A percentile compares a stretch with the other conserved stretches of the same genome.
phyloP scores from a whole-genome alignment of 2,797 vertebrate genomes.

The Columba guinea region DNA sequence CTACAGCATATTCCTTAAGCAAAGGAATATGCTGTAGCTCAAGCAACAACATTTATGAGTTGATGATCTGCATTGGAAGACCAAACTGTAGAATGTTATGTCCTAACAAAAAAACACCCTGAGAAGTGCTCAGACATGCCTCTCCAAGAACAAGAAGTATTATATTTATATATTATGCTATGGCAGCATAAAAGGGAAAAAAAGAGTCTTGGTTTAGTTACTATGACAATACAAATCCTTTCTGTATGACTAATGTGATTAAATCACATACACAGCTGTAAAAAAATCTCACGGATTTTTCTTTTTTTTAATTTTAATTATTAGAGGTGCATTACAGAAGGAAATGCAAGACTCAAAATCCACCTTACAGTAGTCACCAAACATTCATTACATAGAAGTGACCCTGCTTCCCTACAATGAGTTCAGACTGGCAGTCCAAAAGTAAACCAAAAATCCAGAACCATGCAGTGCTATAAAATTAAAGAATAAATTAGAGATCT shows the following conservation, averaged over 20 bases:
- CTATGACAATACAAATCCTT: conserved; percentile 18
- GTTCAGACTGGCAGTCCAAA: neutral
- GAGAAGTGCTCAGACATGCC: neutral
- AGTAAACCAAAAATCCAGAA: neutral
- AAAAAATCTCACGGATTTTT: neutral
- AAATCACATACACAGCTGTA: neutral
- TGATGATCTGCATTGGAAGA: neutral
- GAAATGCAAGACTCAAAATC: neutral
- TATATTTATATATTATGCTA: neutral
- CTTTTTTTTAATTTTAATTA: neutral
- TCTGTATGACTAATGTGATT: conserved; percentile 2
- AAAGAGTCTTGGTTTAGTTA: conserved; percentile 7
- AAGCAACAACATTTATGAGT: neutral
- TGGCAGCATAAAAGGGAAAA: neutral
- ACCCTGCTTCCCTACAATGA: neutral
- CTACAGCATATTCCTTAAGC: neutral
- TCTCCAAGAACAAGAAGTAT: neutral
- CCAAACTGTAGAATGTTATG: neutral
- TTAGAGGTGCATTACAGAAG: neutral
- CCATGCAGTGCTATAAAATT: neutral
- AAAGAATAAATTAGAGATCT: neutral
- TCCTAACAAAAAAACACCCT: neutral
- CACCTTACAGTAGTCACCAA: neutral
- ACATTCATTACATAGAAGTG: neutral
- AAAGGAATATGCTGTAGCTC: neutral